Evolutionary conservation across 2,113 vertebrate genomes (phyloP).

Genomic region (Epinephelus lanceolatus): DNA sequence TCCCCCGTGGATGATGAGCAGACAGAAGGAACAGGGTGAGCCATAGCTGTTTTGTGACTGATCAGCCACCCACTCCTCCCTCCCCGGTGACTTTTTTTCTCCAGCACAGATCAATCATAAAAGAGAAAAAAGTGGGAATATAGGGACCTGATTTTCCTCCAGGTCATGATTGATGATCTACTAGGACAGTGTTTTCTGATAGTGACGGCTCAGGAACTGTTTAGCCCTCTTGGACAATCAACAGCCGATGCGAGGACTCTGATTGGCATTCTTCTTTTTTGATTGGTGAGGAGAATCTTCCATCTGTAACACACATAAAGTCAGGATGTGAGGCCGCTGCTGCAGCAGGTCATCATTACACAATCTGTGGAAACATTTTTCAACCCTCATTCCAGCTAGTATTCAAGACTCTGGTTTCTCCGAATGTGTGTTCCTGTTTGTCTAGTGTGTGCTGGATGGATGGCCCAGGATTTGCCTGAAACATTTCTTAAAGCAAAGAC

Average conservation of each 20-base stretch:
- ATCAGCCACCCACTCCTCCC: constrained; percentile 19
- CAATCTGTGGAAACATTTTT: constrained; percentile 40
- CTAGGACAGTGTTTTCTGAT: constrained; percentile 22
- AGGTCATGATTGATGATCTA: constrained; percentile 25
- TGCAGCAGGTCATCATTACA: constrained; percentile 25
- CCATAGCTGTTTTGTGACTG: constrained; percentile 43
- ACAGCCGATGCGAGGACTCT: background rate
- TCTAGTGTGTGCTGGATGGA: constrained; percentile 35
- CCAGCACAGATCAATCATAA: constrained; percentile 33
- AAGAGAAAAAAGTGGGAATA: constrained; percentile 20
- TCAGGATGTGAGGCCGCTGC: constrained; percentile 32
- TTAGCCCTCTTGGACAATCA: constrained; percentile 57
- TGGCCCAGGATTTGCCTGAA: constrained; percentile 59
- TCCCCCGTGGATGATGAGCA: constrained; percentile 41
- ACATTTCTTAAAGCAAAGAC: constrained; percentile 62
- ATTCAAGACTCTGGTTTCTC: constrained; percentile 25
- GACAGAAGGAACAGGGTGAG: constrained; percentile 52
- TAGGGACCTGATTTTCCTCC: constrained; percentile 1
- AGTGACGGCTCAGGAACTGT: constrained; percentile 39
- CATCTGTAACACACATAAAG: constrained; percentile 29
- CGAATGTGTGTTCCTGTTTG: constrained; percentile 30
- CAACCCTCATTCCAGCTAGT: constrained; percentile 28
- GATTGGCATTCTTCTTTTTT: constrained; percentile 50
- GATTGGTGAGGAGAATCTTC: constrained; percentile 13
- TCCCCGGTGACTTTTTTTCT: constrained; percentile 31